These are phyloP conservation scores for Amphipoea oculea DNA, from an alignment of 2,888 invertebrate genomes.

Conservation along the genomic window DNA sequence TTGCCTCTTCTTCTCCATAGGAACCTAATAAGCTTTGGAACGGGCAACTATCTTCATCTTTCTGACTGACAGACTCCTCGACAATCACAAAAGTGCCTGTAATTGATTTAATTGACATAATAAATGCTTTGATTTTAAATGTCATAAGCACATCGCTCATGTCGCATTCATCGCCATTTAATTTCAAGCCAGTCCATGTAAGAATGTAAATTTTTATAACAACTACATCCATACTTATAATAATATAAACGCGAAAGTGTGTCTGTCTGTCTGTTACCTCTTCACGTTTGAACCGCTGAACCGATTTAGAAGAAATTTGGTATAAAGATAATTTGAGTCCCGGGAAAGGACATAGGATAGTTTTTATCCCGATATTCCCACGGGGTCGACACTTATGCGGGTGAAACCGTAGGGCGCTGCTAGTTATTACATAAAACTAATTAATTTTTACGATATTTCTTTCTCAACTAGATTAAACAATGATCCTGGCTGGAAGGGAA, in stretches of 20 bases:
- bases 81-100: background rate
- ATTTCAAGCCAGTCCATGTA: background rate
- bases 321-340: no score
- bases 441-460: constrained; percentile 61
- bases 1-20: no score
- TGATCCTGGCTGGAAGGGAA: constrained; percentile 98
- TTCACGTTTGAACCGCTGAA: no score
- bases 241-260: no score
- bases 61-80: background rate
- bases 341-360: no score
- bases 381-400: no score
- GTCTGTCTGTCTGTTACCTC: no score
- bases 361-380: no score
- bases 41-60: background rate
- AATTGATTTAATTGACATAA: background rate
- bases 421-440: background rate
- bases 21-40: background rate
- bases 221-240: background rate
- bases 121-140: background rate
- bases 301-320: no score
- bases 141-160: background rate
- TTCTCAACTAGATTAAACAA: constrained; percentile 92
- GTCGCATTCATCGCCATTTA: background rate
- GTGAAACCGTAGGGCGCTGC: no score
- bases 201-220: background rate